phyloP scores from a whole-genome alignment of 2,113 vertebrate genomes.

The Poecilia latipinna region DNA sequence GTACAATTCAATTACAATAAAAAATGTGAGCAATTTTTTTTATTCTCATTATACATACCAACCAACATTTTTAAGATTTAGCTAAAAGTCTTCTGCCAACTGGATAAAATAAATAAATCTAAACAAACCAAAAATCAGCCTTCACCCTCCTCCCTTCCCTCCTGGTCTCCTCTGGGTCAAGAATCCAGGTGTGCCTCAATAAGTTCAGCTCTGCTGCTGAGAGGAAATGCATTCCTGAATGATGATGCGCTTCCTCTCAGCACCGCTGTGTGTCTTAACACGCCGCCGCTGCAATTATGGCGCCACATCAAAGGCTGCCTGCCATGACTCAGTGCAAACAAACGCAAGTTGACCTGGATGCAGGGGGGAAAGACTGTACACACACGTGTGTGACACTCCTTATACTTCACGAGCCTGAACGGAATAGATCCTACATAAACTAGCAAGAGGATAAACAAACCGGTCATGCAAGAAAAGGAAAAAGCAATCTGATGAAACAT shows the following conservation, averaged over 20 bases:
- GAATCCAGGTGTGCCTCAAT: slow-evolving; percentile 66
- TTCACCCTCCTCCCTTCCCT: background rate
- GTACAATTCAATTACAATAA: background rate
- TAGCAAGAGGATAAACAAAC: background rate
- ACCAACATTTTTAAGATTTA: background rate
- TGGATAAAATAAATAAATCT: slow-evolving; percentile 3
- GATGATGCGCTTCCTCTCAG: slow-evolving; percentile 64
- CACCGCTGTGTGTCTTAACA: slow-evolving; percentile 64
- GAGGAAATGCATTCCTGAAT: slow-evolving; percentile 72
- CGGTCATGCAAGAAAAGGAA: background rate
- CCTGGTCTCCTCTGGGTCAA: slow-evolving; percentile 19
- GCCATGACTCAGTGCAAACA: slow-evolving; percentile 57
- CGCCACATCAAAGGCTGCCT: slow-evolving; percentile 66
- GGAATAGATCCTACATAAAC: slow-evolving; percentile 4
- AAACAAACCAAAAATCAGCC: background rate
- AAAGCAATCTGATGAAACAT: background rate
- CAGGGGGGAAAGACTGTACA: slow-evolving; percentile 24
- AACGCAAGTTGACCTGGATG: slow-evolving; percentile 27
- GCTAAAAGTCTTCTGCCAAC: slow-evolving; percentile 13
- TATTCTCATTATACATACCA: background rate
- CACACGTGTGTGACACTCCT: background rate
- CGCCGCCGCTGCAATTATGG: slow-evolving; percentile 58
- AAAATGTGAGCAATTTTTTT: background rate
- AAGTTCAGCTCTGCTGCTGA: slow-evolving; percentile 36
- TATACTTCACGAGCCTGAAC: background rate